These are phyloP conservation scores for Heliconius himera DNA, from an alignment of 1,140 invertebrate species.

Conservation along the genomic window DNA sequence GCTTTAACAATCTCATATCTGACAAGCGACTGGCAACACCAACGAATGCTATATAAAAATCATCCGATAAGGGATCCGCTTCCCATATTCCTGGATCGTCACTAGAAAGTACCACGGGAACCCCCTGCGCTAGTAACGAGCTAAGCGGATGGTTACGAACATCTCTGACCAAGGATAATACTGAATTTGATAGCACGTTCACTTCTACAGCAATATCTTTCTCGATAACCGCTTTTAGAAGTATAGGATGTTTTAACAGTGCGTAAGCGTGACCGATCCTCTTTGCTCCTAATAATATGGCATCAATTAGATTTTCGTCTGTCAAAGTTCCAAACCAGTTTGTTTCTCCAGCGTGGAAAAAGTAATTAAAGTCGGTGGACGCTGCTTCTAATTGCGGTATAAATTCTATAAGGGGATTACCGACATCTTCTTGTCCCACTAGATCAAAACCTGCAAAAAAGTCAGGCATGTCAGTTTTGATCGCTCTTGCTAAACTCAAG, in stretches of 20 bases:
- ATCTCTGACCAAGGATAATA: constrained; percentile 88
- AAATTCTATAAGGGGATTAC: constrained; percentile 84
- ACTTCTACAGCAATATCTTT: constrained; percentile 89
- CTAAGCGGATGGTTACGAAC: constrained; percentile 91
- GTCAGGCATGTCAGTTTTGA: constrained; percentile 69
- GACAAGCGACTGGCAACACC: constrained; percentile 86
- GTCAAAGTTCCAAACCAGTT: constrained; percentile 85
- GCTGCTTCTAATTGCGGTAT: constrained; percentile 81
- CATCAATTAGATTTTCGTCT: constrained; percentile 90
- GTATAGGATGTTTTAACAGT: constrained; percentile 88
- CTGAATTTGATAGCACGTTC: constrained; percentile 91
- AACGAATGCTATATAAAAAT: constrained; percentile 92
- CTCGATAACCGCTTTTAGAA: constrained; percentile 83
- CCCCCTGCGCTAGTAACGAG: constrained; percentile 84
- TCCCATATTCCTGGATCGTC: constrained; percentile 93
- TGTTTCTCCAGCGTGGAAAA: constrained; percentile 93
- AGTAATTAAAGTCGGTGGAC: constrained; percentile 83
- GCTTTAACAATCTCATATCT: constrained; percentile 89
- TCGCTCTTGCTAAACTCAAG: constrained; percentile 69
- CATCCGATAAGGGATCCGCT: constrained; percentile 87
- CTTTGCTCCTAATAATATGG: constrained; percentile 88
- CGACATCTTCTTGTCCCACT: constrained; percentile 88
- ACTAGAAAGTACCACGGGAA: constrained; percentile 84
- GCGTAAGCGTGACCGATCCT: constrained; percentile 87
- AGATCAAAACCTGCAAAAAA: constrained; percentile 89